These are phyloP conservation scores for Creontiades dilutus DNA, from an alignment of 2,888 invertebrate genomes.

Conservation along the genomic window DNA sequence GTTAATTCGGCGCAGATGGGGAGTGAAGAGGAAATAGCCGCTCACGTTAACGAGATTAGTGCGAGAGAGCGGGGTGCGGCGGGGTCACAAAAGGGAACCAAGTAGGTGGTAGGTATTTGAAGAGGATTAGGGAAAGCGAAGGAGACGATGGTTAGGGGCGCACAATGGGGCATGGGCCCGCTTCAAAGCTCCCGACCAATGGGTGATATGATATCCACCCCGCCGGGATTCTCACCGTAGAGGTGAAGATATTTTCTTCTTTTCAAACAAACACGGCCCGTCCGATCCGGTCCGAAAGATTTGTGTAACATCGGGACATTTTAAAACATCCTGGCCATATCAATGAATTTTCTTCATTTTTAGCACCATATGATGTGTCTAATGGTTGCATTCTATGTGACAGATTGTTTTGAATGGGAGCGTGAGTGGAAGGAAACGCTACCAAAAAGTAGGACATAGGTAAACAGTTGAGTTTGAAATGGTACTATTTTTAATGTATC, in stretches of 20 bases:
- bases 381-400: no score
- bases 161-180: background rate
- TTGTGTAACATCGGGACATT: no score
- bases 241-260: background rate
- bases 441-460: no score
- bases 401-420: no score
- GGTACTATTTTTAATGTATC: no score
- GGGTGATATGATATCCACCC: constrained; percentile 16
- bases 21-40: constrained; percentile 39
- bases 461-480: no score
- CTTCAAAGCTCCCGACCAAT: background rate
- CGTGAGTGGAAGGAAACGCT: no score
- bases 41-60: constrained; percentile 51
- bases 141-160: constrained; percentile 40
- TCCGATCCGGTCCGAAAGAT: no score
- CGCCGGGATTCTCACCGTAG: background rate
- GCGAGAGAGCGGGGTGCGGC: background rate
- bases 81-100: constrained; percentile 22
- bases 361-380: no score
- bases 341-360: no score
- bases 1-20: constrained; percentile 48
- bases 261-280: background rate
- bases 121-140: constrained; percentile 41
- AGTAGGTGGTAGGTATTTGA: constrained; percentile 49
- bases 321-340: no score